Base-by-base conservation (phyloP, 2,113 vertebrate species). In the Xenotilapia leptura region DNA sequence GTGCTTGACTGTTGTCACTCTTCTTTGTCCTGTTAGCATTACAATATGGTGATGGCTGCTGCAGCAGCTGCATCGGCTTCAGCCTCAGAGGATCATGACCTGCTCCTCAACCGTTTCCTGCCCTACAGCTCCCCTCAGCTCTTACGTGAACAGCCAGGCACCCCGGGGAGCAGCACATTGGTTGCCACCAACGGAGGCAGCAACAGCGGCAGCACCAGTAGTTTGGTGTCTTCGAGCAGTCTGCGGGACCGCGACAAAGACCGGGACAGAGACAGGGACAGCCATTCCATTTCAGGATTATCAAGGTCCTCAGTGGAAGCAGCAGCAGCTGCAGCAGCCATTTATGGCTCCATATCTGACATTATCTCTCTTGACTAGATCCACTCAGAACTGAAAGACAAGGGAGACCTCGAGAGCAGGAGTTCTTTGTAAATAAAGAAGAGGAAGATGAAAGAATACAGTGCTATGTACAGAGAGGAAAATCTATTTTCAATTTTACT, bases 401-500 rank as follows among this genome's bases (percentile, higher is more conserved):
- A 62, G 87, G 55, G 91, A 91, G 91, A 92, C 88, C 77, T 83
- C 7, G 5, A 82, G 84, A 87, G 92, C 62, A 21, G 58, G 84
- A 93, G 91, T 55, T 85, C 85, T 92, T 93, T 95, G 97, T 97
- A 96, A 95, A 94, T 94, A 95, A 94, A 80, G 90, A 96, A 89
- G 88, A 90, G 86, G 88, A 88, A 94, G 91, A 93, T 82, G 92
- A 94, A 91, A 94, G 94, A 95, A 94, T 97, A 96, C 92, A 94
- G 95, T 94, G 95, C 95, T 96, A 97, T 99, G 98, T 99, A 99
- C 98, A 99, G 98, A 99, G 98, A 99, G 98, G 97, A 99, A 97
- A 99, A 98, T 99, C 97, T 99, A 99, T 99, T 99, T 99, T 99
- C 98, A 98, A 98, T 99, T 98, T 98, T 98, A 99, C 97, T 98